Conservation (phyloP, 2,888 invertebrate species). For the Microplitis deprimator region DNA sequence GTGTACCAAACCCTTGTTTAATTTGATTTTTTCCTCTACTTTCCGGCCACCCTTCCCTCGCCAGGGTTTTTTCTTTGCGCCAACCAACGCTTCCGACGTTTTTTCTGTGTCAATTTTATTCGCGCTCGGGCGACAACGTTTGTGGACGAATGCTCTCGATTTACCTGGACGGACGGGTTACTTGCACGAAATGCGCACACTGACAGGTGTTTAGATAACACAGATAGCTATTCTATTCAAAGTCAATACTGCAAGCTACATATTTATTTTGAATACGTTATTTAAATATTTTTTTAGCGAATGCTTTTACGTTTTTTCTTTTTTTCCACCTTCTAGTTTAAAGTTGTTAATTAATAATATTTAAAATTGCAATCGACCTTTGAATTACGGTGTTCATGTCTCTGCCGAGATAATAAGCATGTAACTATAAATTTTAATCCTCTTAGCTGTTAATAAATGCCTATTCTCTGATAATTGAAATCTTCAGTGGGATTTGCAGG, state of each 20-base stretch:
- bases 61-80: conserved; percentile 21
- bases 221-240: neutral
- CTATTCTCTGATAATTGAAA: neutral
- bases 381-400: no score
- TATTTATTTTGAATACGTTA: neutral
- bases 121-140: neutral
- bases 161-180: neutral
- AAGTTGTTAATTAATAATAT: no score
- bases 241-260: neutral
- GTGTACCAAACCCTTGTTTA: neutral
- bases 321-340: neutral
- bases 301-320: neutral
- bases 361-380: no score
- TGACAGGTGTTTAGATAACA: neutral
- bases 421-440: neutral
- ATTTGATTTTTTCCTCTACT: conserved; percentile 42
- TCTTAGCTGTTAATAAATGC: neutral
- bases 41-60: conserved; percentile 7
- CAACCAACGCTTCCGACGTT: conserved; percentile 1
- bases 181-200: neutral
- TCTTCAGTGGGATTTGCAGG: neutral
- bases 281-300: neutral
- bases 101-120: conserved; percentile 39
- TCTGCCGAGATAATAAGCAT: neutral
- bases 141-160: conserved; percentile 25